phyloP scores from a whole-genome alignment of 1,140 invertebrate species.

The Galendromus occidentalis region DNA sequence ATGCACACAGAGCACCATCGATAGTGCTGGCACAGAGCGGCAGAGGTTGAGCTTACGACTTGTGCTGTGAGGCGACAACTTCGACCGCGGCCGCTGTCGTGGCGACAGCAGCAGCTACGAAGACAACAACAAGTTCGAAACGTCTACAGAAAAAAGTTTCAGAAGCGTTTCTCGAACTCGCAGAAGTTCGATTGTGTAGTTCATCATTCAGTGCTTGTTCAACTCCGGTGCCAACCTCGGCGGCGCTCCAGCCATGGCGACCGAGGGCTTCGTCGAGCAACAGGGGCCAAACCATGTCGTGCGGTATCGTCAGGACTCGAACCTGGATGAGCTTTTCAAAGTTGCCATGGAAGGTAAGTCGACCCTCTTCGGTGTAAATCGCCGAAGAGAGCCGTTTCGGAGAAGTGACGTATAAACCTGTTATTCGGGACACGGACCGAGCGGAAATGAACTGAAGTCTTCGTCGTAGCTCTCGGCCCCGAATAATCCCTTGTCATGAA shows the following conservation, averaged over 20 bases:
- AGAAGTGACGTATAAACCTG: too few relatives aligned
- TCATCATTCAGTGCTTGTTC: too few relatives aligned
- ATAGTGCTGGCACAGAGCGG: not conserved
- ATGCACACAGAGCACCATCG: slow-evolving; percentile 4
- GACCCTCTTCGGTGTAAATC: not conserved
- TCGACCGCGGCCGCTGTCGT: not conserved
- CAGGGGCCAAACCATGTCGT: slow-evolving; percentile 3
- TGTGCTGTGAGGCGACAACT: not conserved
- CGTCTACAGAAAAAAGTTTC: too few relatives aligned
- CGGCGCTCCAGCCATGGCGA: not conserved
- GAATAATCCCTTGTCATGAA: too few relatives aligned
- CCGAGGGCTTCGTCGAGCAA: slow-evolving; percentile 3
- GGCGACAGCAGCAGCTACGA: not conserved
- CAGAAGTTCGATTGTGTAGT: too few relatives aligned
- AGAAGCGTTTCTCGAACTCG: too few relatives aligned
- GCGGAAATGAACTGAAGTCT: too few relatives aligned
- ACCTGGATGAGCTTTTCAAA: slow-evolving; percentile 9
- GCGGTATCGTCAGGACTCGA: not conserved
- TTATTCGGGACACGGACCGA: too few relatives aligned
- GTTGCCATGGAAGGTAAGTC: slow-evolving; percentile 1
- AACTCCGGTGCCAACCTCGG: too few relatives aligned
- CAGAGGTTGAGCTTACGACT: not conserved
- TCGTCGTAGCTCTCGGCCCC: too few relatives aligned
- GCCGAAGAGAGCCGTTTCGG: too few relatives aligned
- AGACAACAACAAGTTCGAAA: not conserved